Evolutionary conservation across 2,888 invertebrate genomes (phyloP).

Genomic region (Patella caerulea): DNA sequence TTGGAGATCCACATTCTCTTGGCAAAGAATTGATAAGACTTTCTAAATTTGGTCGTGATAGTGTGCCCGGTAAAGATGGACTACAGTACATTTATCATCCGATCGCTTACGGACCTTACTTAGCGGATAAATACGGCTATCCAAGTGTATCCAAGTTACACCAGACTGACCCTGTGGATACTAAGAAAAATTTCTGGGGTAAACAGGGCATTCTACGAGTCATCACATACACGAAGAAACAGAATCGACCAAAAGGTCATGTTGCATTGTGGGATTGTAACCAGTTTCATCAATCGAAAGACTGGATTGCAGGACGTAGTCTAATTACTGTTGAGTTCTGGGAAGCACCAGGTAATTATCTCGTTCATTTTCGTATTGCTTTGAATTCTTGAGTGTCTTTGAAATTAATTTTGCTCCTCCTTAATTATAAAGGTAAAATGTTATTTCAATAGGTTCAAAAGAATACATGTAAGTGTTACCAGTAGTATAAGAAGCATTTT

Average conservation of each 20-base stretch:
- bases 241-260: conserved; percentile 64
- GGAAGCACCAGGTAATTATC: conserved; percentile 65
- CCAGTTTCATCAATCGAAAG: conserved; percentile 66
- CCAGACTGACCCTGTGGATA: conserved; percentile 52
- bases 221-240: conserved; percentile 63
- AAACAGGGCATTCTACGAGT: conserved; percentile 66
- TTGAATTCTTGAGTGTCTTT: no score
- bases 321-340: conserved; percentile 69
- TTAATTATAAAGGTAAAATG: no score
- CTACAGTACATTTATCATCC: conserved; percentile 66
- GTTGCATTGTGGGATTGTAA: conserved; percentile 70
- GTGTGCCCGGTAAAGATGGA: conserved; percentile 57
- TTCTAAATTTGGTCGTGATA: conserved; percentile 64
- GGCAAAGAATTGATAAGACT: conserved; percentile 59
- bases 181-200: conserved; percentile 62
- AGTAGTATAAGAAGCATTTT: no score
- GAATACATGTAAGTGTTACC: no score
- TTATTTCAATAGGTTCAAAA: no score
- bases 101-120: conserved; percentile 66
- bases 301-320: conserved; percentile 62
- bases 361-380: no score
- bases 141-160: conserved; percentile 62
- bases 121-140: conserved; percentile 68
- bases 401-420: no score
- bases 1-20: conserved; percentile 63